A percentile compares a stretch with the other conserved stretches of the same genome.
Conservation (phyloP, 1,140 invertebrate species). For the Saccostrea glomerata region DNA sequence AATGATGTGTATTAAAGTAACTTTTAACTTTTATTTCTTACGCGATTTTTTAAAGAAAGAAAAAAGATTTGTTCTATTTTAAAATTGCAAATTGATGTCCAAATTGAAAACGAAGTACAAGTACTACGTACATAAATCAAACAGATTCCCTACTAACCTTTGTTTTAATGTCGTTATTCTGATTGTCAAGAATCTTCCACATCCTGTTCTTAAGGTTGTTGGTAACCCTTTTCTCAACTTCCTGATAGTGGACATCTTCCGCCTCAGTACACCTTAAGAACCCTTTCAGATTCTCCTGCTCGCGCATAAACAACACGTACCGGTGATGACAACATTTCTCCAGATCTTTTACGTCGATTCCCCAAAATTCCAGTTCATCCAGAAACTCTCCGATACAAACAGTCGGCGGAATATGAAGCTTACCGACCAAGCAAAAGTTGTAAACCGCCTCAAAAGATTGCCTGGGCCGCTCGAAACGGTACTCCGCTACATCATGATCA, state of each 20-base stretch:
- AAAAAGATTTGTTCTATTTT: no score
- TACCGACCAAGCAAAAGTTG: conserved; percentile 64
- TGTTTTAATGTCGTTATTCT: conserved; percentile 30
- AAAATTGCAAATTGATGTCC: no score
- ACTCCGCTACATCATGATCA: not conserved
- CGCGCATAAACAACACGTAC: conserved; percentile 60
- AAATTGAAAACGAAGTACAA: no score
- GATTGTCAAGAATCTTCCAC: conserved; percentile 46
- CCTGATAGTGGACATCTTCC: not conserved
- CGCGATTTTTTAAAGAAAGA: no score
- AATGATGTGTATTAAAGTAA: no score
- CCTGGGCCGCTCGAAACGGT: conserved; percentile 45
- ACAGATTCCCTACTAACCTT: conserved; percentile 39
- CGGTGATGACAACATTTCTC: conserved; percentile 67
- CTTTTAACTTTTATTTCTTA: no score
- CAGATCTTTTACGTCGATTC: conserved; percentile 56
- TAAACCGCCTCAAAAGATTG: conserved; percentile 64
- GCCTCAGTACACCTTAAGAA: conserved; percentile 43
- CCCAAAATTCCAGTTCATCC: conserved; percentile 70
- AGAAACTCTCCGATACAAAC: conserved; percentile 65
- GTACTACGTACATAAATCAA: no score
- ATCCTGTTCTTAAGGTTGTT: not conserved
- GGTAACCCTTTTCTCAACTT: not conserved
- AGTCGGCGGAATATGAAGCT: conserved; percentile 65
- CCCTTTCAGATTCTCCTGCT: conserved; percentile 58